A percentile compares a stretch with the other conserved stretches of the same genome.
Conservation (phyloP, 2,113 vertebrate genomes). For the Macrotus californicus region DNA sequence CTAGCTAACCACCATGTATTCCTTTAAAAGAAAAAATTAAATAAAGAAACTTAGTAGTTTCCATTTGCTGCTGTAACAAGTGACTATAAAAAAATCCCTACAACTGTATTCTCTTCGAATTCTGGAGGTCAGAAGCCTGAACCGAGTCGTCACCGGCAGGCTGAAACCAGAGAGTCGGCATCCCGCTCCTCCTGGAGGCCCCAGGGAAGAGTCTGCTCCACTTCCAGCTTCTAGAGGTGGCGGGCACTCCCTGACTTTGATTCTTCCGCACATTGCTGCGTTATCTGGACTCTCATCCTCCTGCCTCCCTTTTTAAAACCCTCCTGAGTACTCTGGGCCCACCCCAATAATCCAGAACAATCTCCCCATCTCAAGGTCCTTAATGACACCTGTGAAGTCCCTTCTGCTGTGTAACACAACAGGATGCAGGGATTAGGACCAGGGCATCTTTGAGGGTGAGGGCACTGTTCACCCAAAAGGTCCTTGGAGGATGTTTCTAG, state of each 20-base stretch:
- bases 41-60: background rate
- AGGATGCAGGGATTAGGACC: background rate
- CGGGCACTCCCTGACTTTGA: background rate
- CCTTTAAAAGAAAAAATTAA: slow-evolving; percentile 20
- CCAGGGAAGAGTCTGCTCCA: background rate
- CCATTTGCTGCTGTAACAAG: background rate
- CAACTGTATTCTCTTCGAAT: background rate
- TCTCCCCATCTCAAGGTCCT: background rate
- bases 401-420: background rate
- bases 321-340: background rate
- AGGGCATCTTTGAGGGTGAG: background rate
- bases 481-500: background rate
- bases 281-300: background rate
- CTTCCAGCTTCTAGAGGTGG: background rate
- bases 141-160: background rate
- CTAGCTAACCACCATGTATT: background rate
- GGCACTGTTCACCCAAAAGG: background rate
- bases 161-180: background rate
- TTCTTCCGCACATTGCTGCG: background rate
- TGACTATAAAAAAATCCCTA: background rate
- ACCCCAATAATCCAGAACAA: background rate
- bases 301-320: background rate
- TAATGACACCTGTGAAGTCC: background rate
- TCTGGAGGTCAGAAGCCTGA: background rate
- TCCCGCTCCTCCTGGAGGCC: background rate